phyloP scores from a whole-genome alignment of 2,888 invertebrate genomes.

The Lasioglossum calceatum region DNA sequence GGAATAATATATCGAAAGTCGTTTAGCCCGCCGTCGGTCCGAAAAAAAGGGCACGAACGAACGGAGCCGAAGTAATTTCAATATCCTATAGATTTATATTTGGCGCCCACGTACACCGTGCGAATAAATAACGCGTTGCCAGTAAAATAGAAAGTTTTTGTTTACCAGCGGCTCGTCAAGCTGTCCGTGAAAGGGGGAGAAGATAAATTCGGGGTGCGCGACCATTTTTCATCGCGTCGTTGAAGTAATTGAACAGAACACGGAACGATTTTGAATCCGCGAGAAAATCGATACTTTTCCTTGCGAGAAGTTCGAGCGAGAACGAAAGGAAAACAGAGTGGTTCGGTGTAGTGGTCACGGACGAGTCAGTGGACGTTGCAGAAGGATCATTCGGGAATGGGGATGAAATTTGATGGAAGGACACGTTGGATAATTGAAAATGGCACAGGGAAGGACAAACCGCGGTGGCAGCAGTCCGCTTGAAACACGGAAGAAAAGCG shows the following conservation, averaged over 20 bases:
- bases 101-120: background rate
- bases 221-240: background rate
- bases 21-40: background rate
- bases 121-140: background rate
- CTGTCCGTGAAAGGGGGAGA: background rate
- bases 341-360: background rate
- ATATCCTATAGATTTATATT: background rate
- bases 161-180: slow-evolving; percentile 11
- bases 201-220: background rate
- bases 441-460: background rate
- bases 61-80: background rate
- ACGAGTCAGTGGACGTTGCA: background rate
- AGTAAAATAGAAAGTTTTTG: slow-evolving; percentile 6
- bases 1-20: background rate
- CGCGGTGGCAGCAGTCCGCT: background rate
- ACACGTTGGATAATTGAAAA: background rate
- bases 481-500: background rate
- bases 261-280: slow-evolving; percentile 24
- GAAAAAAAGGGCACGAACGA: background rate
- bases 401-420: background rate
- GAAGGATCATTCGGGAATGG: background rate
- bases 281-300: slow-evolving; percentile 32
- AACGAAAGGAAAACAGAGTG: background rate
- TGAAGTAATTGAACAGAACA: slow-evolving; percentile 1
- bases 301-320: slow-evolving; percentile 8